phyloP scores from a whole-genome alignment of 2,888 invertebrate species.

The Eristalis pertinax region DNA sequence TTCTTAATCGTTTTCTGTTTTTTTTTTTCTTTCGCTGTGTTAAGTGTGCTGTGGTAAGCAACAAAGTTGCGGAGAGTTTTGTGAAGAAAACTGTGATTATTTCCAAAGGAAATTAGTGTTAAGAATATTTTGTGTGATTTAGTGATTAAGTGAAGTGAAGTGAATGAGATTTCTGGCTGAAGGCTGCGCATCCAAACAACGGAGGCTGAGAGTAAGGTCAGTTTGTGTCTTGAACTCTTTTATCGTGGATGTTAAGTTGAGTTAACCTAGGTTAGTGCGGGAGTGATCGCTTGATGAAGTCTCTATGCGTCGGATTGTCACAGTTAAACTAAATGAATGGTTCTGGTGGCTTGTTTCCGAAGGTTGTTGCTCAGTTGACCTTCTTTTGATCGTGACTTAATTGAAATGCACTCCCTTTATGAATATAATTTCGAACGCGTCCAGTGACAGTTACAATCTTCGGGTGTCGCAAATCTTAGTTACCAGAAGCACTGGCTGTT shows the following conservation, averaged over 20 bases:
- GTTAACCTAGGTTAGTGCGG: not conserved
- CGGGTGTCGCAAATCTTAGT: too few relatives aligned
- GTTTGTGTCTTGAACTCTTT: not conserved
- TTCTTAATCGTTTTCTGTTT: slow-evolving; percentile 21
- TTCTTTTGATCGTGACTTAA: too few relatives aligned
- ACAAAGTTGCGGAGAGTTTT: slow-evolving; percentile 52
- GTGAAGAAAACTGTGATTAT: slow-evolving; percentile 45
- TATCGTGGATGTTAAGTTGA: not conserved
- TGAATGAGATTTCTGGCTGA: not conserved
- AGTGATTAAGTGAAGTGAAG: not conserved
- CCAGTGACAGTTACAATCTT: too few relatives aligned
- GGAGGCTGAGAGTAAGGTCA: slow-evolving; percentile 12
- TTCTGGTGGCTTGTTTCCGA: too few relatives aligned
- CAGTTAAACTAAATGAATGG: too few relatives aligned
- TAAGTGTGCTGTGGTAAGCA: slow-evolving; percentile 63
- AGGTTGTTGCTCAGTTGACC: too few relatives aligned
- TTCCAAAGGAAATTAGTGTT: slow-evolving; percentile 23
- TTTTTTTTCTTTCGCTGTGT: not conserved
- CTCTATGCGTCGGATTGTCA: not conserved
- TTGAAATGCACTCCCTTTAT: too few relatives aligned
- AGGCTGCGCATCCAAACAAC: not conserved
- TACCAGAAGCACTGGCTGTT: too few relatives aligned
- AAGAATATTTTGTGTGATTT: slow-evolving; percentile 16
- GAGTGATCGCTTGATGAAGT: not conserved
- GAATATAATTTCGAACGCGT: too few relatives aligned